Base-by-base conservation (phyloP, 2,888 invertebrate genomes). In the Drepana falcataria region DNA sequence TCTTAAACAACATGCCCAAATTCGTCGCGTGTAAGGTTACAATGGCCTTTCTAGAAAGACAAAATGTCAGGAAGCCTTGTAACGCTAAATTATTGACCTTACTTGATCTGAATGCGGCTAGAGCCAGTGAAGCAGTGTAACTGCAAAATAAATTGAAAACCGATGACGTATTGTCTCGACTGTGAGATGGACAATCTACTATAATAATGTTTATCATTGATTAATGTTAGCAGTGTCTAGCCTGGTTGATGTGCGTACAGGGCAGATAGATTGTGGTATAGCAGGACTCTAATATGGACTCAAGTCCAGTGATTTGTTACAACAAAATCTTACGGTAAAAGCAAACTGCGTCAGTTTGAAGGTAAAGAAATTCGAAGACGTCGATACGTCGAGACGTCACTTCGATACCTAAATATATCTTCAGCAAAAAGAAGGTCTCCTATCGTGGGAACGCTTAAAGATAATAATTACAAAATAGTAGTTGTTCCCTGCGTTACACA, bases 41-140 rank as follows among this genome's bases (percentile, higher is more conserved):
- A 61, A 53, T 57, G 69, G 69, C 68, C 70, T 71, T 44, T 9
- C 69, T 48, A 52, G 53, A 59, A 66, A 59, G 57, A 55, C 35
- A 58, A 41, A 59, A 63, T 58, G 55, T 57, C 35, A 55, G 51
- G 73, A 78, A 79, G 65, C 71, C 75, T 64, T 67, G 63, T 55
- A 64, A 68, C 53, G 61, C 61, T 57, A 65, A 65, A 68, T 60
- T 68, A 64, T 63, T 59, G 71, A 76, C 74, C 72, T 75, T 64
- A 63, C 60, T 48, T 54, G 48, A 55, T 57, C 54, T 58, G 59
- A 69, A 61, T 60, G 54, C 72, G 55, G 55, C 56, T 62, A 58
- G 57, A 65, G 21, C 21, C 63, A 64, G 53, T 59, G 82, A 85
- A 82, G 81, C 83, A 58, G 69, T 59, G 75, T 68, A 75, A 79